These are phyloP conservation scores for Trematomus bernacchii DNA, from an alignment of 2,797 vertebrate species.

Conservation along the genomic window DNA sequence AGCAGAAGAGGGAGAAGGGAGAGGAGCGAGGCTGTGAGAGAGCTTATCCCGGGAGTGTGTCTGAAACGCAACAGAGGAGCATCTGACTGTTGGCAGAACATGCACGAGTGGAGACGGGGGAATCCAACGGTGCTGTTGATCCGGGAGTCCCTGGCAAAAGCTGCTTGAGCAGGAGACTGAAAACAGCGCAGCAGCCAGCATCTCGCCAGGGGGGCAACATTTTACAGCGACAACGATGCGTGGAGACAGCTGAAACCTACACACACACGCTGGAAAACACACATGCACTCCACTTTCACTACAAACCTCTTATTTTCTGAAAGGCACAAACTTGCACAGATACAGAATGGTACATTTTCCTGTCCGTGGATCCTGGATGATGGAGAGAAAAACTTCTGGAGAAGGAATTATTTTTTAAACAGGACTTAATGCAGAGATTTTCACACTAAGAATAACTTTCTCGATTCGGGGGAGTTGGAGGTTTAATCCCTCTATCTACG, in stretches of 20 bases:
- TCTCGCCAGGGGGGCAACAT: constrained; percentile 62
- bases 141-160: constrained; percentile 62
- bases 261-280: constrained; percentile 25
- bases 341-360: constrained; percentile 29
- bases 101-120: constrained; percentile 55
- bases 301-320: constrained; percentile 21
- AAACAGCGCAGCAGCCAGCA: constrained; percentile 52
- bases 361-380: constrained; percentile 53
- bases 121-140: constrained; percentile 65
- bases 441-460: constrained; percentile 59
- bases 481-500: constrained; percentile 58
- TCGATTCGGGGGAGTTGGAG: constrained; percentile 43
- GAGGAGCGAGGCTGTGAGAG: constrained; percentile 59
- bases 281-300: constrained; percentile 39
- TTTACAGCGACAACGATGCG: constrained; percentile 63
- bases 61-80: constrained; percentile 52
- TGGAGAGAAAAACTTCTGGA: constrained; percentile 66
- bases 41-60: constrained; percentile 54
- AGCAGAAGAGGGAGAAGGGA: constrained; percentile 73
- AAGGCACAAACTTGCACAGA: constrained; percentile 41
- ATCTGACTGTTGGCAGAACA: constrained; percentile 56
- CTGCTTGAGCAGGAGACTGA: constrained; percentile 58
- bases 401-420: constrained; percentile 52
- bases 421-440: constrained; percentile 52
- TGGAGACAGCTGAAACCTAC: constrained; percentile 69